Evolutionary conservation across 2,113 vertebrate species (phyloP).

Genomic region (Trachemys scripta): DNA sequence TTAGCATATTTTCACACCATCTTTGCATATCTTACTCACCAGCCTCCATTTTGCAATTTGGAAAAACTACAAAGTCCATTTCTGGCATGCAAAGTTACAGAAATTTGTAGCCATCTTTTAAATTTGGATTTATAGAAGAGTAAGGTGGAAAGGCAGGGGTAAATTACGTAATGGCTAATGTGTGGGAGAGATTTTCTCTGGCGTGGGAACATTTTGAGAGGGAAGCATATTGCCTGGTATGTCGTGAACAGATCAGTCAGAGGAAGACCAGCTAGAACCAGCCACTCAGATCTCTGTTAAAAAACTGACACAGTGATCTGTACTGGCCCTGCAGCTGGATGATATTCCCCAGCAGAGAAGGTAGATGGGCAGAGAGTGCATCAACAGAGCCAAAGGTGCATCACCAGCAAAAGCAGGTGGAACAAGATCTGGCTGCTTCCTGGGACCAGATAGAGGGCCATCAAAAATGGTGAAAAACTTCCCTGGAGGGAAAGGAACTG

Average conservation of each 20-base stretch:
- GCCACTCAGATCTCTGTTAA: not conserved
- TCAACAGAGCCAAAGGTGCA: not conserved
- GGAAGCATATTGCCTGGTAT: slow-evolving; percentile 5
- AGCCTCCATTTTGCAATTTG: not conserved
- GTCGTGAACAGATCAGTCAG: not conserved
- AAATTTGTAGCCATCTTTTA: not conserved
- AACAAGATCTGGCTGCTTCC: slow-evolving; percentile 61
- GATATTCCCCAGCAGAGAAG: not conserved
- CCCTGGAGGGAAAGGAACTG: slow-evolving; percentile 42
- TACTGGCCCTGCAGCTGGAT: slow-evolving; percentile 2
- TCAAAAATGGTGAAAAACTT: slow-evolving; percentile 49
- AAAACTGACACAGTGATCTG: slow-evolving; percentile 28
- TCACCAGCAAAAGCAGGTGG: slow-evolving; percentile 54
- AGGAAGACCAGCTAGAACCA: slow-evolving; percentile 3
- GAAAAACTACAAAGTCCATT: not conserved
- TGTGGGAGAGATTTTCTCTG: slow-evolving; percentile 2
- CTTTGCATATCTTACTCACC: not conserved
- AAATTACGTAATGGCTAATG: not conserved
- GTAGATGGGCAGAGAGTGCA: slow-evolving; percentile 8
- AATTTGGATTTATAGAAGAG: not conserved
- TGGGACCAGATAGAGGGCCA: slow-evolving; percentile 54
- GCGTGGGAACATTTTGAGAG: slow-evolving; percentile 12
- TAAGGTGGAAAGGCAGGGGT: not conserved
- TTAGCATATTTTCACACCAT: not conserved
- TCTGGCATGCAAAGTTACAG: not conserved